Percentiles rank a stretch among this genome's conserved stretches.
Evolutionary conservation across 2,888 invertebrate genomes (phyloP).

Genomic region (Melolontha melolontha): DNA sequence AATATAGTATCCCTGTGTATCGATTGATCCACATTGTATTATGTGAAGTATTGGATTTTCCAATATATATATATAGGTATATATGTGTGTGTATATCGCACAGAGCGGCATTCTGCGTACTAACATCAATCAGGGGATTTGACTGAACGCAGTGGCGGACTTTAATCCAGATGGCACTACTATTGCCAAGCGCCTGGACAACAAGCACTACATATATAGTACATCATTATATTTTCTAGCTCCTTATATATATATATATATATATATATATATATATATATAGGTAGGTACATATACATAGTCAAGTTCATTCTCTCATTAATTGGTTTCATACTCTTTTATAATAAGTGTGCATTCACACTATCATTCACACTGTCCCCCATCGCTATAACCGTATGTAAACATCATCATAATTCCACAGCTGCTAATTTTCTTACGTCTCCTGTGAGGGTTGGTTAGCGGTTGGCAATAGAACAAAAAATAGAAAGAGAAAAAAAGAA

Average conservation of each 20-base stretch:
- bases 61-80: constrained; percentile 13
- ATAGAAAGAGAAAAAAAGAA: constrained; percentile 2
- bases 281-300: background rate
- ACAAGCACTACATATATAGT: constrained; percentile 5
- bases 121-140: constrained; percentile 28
- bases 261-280: no score
- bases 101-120: constrained; percentile 4
- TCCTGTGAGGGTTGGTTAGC: constrained; percentile 16
- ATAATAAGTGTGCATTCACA: constrained; percentile 43
- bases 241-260: no score
- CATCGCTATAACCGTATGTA: constrained; percentile 37
- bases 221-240: no score
- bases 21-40: constrained; percentile 24
- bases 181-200: background rate
- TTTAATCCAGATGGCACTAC: constrained; percentile 20
- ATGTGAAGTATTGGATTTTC: constrained; percentile 10
- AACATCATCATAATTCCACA: constrained; percentile 45
- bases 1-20: background rate
- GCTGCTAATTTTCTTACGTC: constrained; percentile 39
- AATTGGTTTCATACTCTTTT: constrained; percentile 48
- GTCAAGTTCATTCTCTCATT: constrained; percentile 41
- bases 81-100: constrained; percentile 3
- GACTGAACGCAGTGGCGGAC: constrained; percentile 9
- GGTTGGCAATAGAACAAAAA: background rate
- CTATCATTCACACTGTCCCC: constrained; percentile 42